Evolutionary conservation across 2,113 vertebrate species (phyloP).

Genomic region (Lampris incognitus): DNA sequence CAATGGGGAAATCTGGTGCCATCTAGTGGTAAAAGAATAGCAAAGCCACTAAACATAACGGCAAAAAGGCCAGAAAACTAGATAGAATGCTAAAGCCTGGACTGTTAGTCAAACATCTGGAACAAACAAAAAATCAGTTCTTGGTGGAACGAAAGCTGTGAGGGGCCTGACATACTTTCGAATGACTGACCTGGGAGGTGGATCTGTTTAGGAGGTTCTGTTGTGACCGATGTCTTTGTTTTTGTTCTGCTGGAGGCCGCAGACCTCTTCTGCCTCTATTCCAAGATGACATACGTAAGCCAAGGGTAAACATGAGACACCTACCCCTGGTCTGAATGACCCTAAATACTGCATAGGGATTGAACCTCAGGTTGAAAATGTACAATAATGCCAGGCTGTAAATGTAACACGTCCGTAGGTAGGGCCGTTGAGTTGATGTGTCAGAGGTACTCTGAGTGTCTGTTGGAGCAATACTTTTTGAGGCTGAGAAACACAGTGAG

Average conservation of each 20-base stretch:
- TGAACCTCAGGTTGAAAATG: slow-evolving; percentile 5
- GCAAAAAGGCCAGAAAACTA: neutral
- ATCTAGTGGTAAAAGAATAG: slow-evolving; percentile 78
- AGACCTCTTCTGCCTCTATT: slow-evolving; percentile 65
- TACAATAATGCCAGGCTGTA: slow-evolving; percentile 5
- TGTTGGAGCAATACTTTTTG: too few species aligned
- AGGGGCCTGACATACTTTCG: neutral
- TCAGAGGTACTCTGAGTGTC: neutral
- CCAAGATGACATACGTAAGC: slow-evolving; percentile 16
- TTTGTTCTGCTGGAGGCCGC: slow-evolving; percentile 57
- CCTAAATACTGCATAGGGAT: slow-evolving; percentile 16
- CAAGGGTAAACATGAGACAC: slow-evolving; percentile 34
- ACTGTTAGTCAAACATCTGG: neutral
- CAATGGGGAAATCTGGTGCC: slow-evolving; percentile 77
- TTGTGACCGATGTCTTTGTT: slow-evolving; percentile 53
- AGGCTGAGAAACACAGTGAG: too few species aligned
- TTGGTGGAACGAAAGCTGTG: neutral
- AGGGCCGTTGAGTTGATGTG: neutral
- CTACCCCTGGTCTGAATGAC: slow-evolving; percentile 13
- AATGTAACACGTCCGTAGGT: neutral
- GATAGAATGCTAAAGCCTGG: neutral
- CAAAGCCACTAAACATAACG: neutral
- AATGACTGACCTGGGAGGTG: slow-evolving; percentile 50
- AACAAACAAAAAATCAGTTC: neutral
- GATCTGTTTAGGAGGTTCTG: slow-evolving; percentile 2